Evolutionary conservation across 2,888 invertebrate genomes (phyloP), one percentile per base, ranked within the genome.

Genomic region (Ormyrus thymus): DNA sequence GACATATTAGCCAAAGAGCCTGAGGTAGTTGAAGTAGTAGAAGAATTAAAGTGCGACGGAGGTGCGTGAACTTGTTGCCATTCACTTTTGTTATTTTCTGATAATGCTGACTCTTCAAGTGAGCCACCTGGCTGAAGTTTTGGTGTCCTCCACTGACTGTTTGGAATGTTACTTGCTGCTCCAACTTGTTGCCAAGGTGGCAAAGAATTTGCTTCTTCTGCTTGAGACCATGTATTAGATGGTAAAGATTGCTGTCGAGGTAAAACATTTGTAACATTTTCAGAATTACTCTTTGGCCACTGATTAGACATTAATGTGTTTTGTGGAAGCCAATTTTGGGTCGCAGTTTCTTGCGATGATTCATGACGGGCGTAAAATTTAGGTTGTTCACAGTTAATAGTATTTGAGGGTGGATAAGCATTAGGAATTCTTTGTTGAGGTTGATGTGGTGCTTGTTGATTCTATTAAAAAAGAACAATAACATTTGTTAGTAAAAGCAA

Each of bases 201-300:
- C 50, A 71, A 46, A 11, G 78, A 68, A 66, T 76, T 80, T 3
- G 64, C 7, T 53, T 80, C 80, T 15, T 81, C 81, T 7, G 78
- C 45, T 13, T 80, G 80, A 45, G 76, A 73, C 74, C 76, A 78
- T 7, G 79, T 74, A 64, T 80, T 82, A 15, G 81, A 43, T 1
- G 81, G 81, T 46, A 79, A 50, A 11, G 80, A 82, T 56, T 81
- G 78, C 69, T 81, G 83, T 51, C 78, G 61, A n/a, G 77, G 76
- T 61, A 82, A 81, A 76, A 79, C 75, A 56, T 68, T 83, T 66
- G 82, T 62, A 13, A 77, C 69, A 29, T 72, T 81, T 59, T 86
- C 86, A 7, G 83, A 83, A 82, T 83, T 86, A 65, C 82, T 85
- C 79, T 83, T 83, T 9, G 84, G 84, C 85, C 86, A 86, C 8